A percentile compares a stretch with the other conserved stretches of the same genome.
Evolutionary conservation across 1,140 invertebrate genomes (phyloP).

Genomic region (Atta texana): DNA sequence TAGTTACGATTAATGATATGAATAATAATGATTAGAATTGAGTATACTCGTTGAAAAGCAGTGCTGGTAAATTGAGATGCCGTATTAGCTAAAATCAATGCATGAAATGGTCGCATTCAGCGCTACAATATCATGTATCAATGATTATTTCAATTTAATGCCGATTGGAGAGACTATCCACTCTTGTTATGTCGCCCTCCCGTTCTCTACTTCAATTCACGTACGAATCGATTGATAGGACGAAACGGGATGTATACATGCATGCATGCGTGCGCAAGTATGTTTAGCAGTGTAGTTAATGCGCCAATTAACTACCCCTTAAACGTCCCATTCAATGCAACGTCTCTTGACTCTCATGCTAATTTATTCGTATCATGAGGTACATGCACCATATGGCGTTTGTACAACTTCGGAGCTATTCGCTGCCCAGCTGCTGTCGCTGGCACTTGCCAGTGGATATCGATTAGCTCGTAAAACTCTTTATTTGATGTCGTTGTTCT

Average conservation of each 20-base stretch:
- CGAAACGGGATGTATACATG: neutral
- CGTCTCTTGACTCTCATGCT: slow-evolving; percentile 51
- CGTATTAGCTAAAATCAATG: neutral
- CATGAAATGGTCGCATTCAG: neutral
- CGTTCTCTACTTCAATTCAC: neutral
- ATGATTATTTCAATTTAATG: slow-evolving; percentile 1
- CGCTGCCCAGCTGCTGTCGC: slow-evolving; percentile 4
- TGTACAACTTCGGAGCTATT: slow-evolving; percentile 57
- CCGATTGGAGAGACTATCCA: slow-evolving; percentile 11
- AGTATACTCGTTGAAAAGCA: neutral
- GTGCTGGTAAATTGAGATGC: neutral
- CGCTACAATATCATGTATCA: neutral
- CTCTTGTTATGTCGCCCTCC: neutral
- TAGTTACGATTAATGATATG: neutral
- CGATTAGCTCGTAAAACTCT: slow-evolving; percentile 19
- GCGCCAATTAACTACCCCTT: slow-evolving; percentile 73
- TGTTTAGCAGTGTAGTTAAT: slow-evolving; percentile 61
- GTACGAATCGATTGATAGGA: neutral
- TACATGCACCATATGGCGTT: slow-evolving; percentile 24
- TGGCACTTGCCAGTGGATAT: slow-evolving; percentile 42
- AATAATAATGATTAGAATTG: neutral
- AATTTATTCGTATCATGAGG: slow-evolving; percentile 70
- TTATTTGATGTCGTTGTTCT: slow-evolving; percentile 20
- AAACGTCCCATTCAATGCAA: slow-evolving; percentile 65
- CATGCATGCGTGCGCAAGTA: neutral